A percentile compares a stretch with the other conserved stretches of the same genome.
phyloP scores from a whole-genome alignment of 2,888 invertebrate genomes.

The Pachycephus smyrnensis region DNA sequence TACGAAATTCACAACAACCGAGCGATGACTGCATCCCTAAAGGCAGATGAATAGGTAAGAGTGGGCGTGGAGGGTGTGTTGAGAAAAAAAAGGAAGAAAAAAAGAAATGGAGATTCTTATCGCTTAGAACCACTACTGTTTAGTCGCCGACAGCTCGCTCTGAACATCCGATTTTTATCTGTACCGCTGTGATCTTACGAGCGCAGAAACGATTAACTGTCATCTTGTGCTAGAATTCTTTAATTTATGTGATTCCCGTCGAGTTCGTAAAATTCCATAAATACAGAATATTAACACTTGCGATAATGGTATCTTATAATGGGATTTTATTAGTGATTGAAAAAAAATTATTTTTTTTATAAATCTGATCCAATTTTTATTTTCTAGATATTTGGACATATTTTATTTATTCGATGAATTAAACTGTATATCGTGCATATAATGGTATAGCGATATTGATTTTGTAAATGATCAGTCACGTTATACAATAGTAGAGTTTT shows the following conservation, averaged over 20 bases:
- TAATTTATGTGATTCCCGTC: neutral
- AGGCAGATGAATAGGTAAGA: neutral
- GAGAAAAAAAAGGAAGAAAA: neutral
- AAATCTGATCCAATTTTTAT: neutral
- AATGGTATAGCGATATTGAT: neutral
- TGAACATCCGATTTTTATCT: neutral
- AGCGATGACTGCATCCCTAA: conserved; percentile 29
- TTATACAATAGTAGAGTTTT: neutral
- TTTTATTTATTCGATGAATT: neutral
- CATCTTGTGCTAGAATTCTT: neutral
- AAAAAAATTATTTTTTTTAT: neutral
- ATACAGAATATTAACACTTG: neutral
- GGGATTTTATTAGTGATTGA: neutral
- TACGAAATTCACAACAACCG: conserved; percentile 46
- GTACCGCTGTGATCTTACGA: neutral
- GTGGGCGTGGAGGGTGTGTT: conserved; percentile 3
- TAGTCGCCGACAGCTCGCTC: neutral
- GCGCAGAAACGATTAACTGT: neutral
- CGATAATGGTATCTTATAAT: neutral
- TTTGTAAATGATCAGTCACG: neutral
- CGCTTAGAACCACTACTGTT: neutral
- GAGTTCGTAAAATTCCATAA: neutral
- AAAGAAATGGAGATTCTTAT: conserved; percentile 1
- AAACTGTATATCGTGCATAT: neutral
- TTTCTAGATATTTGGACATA: neutral